Base-by-base conservation (phyloP, 2,888 invertebrate species). In the Andrena trimmerana region DNA sequence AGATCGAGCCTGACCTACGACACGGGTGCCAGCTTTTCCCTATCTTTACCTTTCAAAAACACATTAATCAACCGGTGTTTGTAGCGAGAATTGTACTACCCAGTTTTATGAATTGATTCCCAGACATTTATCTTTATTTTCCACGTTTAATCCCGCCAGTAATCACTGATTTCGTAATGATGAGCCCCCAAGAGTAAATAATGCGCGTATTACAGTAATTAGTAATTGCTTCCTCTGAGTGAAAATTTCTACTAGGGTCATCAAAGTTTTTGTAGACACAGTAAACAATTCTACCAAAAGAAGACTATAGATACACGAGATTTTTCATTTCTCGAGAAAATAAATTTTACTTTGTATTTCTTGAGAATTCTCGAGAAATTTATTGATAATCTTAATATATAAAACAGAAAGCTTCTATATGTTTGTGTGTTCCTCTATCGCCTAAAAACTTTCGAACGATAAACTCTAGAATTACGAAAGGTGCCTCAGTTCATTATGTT, bases 81-180 rank as follows among this genome's bases (percentile, higher is more conserved):
- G n/a, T 2, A n/a, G 20, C 20, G 2, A 52, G 20, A 20, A 57
- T 24, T 10, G 24, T 57, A 10, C 1, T 8, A 6, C 2, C 1
- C 20, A 29, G n/a, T 50, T 52, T 27, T 36, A 48, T 1, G 31
- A 4, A 7, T 6, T 2, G 50, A 24, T 20, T 27, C 13, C 20
- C 10, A 16, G 62, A 33, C n/a, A 1, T 59, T 71, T 20, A 52
- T 29, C 71, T 24, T 16, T 6, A 8, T n/a, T 27, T 62, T 42
- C 31, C n/a, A 10, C 20, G n/a, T 29, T n/a, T 36, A 36, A 36
- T 68, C 48, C 2, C 52, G 0, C 10, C n/a, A 29, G 13, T 20
- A 16, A 65, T 57, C 54, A 1, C n/a, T 0, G 50, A 29, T 73
- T 62, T 42, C 77, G 59, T 13, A 27, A 67, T 27, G 59, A 33